Percentiles rank a stretch among this genome's conserved stretches.
Conservation (phyloP, 2,888 invertebrate genomes). For the Cancer borealis region DNA sequence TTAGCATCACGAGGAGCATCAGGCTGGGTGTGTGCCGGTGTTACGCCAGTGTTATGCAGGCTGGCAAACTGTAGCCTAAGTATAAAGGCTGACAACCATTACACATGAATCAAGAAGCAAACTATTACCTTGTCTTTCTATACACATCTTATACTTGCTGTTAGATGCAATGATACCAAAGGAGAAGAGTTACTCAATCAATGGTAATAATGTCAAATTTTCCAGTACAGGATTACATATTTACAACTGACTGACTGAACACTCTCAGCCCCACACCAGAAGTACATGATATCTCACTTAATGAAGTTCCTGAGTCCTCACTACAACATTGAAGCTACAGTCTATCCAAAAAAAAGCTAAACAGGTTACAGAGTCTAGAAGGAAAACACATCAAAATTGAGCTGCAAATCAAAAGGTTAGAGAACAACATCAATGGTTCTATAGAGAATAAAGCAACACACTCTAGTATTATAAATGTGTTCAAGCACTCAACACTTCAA, state of each 20-base stretch:
- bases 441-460: not conserved
- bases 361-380: not conserved
- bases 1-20: not conserved
- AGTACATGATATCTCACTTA: not conserved
- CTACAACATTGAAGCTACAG: not conserved
- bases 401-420: slow-evolving; percentile 21
- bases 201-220: not conserved
- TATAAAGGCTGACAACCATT: too few relatives aligned
- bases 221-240: not conserved
- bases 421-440: slow-evolving; percentile 5
- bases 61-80: too few relatives aligned
- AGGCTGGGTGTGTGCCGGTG: not conserved
- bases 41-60: too few relatives aligned
- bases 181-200: not conserved
- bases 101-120: not conserved
- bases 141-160: not conserved
- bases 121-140: not conserved
- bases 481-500: not conserved
- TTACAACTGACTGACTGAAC: not conserved
- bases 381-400: not conserved
- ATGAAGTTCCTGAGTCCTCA: not conserved
- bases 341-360: not conserved
- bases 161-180: not conserved
- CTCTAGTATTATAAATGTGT: not conserved
- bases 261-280: not conserved